Conservation (phyloP, 2,113 vertebrate genomes). For the Todiramphus chloris region DNA sequence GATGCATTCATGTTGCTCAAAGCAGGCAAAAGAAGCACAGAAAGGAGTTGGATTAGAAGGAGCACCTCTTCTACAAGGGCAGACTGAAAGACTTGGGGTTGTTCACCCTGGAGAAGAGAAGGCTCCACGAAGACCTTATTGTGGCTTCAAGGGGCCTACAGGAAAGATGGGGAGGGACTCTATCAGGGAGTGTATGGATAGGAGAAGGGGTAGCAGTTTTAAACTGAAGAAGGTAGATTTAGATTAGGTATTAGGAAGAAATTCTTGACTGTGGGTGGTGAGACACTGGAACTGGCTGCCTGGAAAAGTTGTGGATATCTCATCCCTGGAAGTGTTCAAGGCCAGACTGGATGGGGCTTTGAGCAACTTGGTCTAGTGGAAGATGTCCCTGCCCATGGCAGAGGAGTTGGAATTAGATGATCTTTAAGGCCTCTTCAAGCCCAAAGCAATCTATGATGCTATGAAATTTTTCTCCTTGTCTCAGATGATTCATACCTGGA, state of each 20-base stretch:
- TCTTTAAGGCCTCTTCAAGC: not conserved
- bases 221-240: not conserved
- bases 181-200: not conserved
- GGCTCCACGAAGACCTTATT: not conserved
- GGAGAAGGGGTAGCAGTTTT: not conserved
- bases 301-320: not conserved
- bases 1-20: not conserved
- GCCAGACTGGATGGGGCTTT: not conserved
- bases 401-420: not conserved
- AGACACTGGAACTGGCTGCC: not conserved
- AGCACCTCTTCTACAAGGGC: not conserved
- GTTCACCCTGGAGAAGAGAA: not conserved
- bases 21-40: conserved; percentile 23
- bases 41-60: not conserved
- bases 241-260: not conserved
- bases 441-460: not conserved
- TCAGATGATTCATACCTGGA: conserved; percentile 81
- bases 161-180: not conserved
- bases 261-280: not conserved
- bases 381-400: not conserved
- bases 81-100: not conserved
- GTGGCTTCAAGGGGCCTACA: not conserved
- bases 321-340: not conserved
- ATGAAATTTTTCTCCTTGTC: not conserved
- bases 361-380: not conserved